phyloP scores from a whole-genome alignment of 1,140 invertebrate species.

The Penaeus vannamei region DNA sequence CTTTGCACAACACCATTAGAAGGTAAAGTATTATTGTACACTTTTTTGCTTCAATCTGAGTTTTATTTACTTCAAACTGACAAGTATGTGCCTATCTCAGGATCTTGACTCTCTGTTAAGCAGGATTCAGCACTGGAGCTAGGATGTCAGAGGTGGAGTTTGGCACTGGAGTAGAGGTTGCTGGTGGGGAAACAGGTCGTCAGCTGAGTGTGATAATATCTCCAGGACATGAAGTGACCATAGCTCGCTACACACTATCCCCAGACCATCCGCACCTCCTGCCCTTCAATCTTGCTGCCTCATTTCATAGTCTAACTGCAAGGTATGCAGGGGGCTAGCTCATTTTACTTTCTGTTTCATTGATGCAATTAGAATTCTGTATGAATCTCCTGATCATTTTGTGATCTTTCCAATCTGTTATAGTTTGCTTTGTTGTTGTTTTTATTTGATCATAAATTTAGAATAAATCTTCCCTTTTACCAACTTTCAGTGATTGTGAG shows the following conservation, averaged over 20 bases:
- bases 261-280: constrained; percentile 55
- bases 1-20: constrained; percentile 42
- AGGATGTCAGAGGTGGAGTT: constrained; percentile 59
- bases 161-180: constrained; percentile 39
- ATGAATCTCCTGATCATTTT: background rate
- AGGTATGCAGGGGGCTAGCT: background rate
- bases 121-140: constrained; percentile 49
- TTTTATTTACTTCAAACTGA: background rate
- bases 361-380: too few species aligned
- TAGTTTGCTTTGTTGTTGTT: background rate
- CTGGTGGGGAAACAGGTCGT: constrained; percentile 26
- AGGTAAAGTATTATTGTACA: constrained; percentile 24
- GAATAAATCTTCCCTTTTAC: background rate
- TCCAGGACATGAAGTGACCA: constrained; percentile 47
- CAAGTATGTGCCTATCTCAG: too few species aligned
- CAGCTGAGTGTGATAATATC: constrained; percentile 52
- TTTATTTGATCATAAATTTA: background rate
- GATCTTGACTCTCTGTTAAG: background rate
- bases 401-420: background rate
- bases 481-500: constrained; percentile 47
- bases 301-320: constrained; percentile 43
- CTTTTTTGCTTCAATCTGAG: background rate
- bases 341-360: too few species aligned
- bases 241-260: constrained; percentile 45
- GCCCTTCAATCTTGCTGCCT: constrained; percentile 49